These are phyloP conservation scores for Kryptolebias marmoratus DNA, from an alignment of 2,113 vertebrate genomes.

Conservation along the genomic window DNA sequence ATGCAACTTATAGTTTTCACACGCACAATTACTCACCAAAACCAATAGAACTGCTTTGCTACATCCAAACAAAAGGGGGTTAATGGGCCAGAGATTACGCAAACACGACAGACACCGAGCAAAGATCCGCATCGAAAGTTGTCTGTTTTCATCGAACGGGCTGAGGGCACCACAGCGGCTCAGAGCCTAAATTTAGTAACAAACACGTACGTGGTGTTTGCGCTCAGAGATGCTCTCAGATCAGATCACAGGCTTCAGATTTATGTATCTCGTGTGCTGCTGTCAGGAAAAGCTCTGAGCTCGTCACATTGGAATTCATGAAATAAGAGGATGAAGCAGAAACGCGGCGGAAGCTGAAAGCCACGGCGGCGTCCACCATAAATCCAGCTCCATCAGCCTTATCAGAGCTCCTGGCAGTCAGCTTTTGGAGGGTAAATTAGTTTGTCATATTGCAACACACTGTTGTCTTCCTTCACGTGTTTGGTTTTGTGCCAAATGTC, in stretches of 20 bases:
- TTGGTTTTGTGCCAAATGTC: neutral
- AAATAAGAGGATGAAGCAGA: slow-evolving; percentile 15
- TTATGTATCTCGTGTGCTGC: slow-evolving; percentile 9
- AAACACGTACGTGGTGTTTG: neutral
- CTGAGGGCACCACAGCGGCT: no score
- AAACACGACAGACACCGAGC: neutral
- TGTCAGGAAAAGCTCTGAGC: slow-evolving; percentile 19
- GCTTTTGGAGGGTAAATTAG: neutral
- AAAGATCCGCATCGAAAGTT: slow-evolving; percentile 5
- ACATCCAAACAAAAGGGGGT: no score
- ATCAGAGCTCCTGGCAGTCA: neutral
- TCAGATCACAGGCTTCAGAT: slow-evolving; percentile 25
- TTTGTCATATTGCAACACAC: neutral
- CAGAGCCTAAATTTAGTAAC: neutral
- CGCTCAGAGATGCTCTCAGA: slow-evolving; percentile 4
- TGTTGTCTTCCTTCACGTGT: neutral
- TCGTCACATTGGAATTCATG: neutral
- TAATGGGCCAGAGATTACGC: no score
- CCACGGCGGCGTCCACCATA: neutral
- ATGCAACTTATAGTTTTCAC: no score
- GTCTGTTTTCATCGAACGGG: neutral
- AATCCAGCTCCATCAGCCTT: slow-evolving; percentile 13
- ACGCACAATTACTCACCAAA: no score
- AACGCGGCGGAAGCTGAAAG: slow-evolving; percentile 9
- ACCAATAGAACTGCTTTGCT: no score